Evolutionary conservation across 2,113 vertebrate genomes (phyloP), one percentile per base, ranked within the genome.

Genomic region (Eubucco bourcierii): DNA sequence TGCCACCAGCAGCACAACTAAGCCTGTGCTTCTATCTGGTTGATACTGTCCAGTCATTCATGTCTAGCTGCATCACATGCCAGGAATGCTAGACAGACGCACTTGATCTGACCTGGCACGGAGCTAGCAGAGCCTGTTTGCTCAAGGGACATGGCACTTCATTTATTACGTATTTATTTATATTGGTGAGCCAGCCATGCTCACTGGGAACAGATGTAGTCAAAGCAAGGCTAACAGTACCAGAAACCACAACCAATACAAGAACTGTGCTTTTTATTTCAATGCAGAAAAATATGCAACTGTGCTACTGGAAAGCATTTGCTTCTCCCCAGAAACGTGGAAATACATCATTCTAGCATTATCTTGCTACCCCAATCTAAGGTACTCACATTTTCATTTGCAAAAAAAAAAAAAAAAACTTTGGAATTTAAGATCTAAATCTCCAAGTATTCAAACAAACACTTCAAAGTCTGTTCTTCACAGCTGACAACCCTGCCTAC

Each of bases 361-460:
- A 89, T 50, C 52, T 90, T 70, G 37, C 70, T 87, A 55, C 44
- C n/a, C 68, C 58, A 76, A 58, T 29, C 27, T 66, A 66, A 87
- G 41, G 31, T 68, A 80, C 24, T 63, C 73, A 47, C 73, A 53
- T 87, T 90, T 77, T 59, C 47, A 93, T 66, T 91, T 72, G 82
- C 34, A 82, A 94, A 24, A 12, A 24, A 23, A 23, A 50, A 50
- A 11, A 23, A 16, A 44, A 44, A 16, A 46, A 33, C 53, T 87
- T 47, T 77, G 73, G 66, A 95, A 95, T 92, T 79, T 52, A 87
- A 94, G 84, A 80, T 64, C 78, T 81, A 88, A 96, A 91, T 89
- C 77, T 88, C 44, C 16, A 88, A 86, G 76, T 47, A 95, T 61
- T 84, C 84, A 94, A 92, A 87, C 74, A 87, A 94, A 88, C 66